Conservation (phyloP, 2,797 vertebrate species). For the Melanotaenia trifasciata region DNA sequence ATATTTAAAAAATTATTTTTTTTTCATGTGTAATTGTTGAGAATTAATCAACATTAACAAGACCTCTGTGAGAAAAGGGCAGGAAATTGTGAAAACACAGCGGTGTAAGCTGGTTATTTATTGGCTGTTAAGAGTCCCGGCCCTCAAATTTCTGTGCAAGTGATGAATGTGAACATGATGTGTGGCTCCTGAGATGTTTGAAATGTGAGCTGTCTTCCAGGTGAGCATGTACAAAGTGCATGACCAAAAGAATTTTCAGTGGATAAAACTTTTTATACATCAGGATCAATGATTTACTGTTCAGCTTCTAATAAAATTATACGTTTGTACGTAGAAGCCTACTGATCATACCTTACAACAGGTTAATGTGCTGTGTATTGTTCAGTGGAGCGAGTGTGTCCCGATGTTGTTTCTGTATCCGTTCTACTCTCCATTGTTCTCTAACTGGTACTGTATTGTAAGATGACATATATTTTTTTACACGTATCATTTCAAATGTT, state of each 20-base stretch:
- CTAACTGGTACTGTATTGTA: constrained; percentile 84
- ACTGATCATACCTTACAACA: constrained; percentile 61
- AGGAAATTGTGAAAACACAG: constrained; percentile 9
- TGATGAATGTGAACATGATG: constrained; percentile 43
- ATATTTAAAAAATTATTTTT: not conserved
- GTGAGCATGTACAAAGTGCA: constrained; percentile 80
- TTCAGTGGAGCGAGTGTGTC: constrained; percentile 70
- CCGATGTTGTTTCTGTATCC: constrained; percentile 73
- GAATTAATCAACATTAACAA: constrained; percentile 12
- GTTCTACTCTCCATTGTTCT: constrained; percentile 72
- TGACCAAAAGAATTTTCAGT: constrained; percentile 72
- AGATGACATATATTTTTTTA: constrained; percentile 88
- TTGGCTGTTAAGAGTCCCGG: constrained; percentile 12
- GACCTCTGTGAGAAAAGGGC: constrained; percentile 13
- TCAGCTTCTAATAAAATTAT: constrained; percentile 66
- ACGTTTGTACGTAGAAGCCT: constrained; percentile 66
- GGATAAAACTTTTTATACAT: constrained; percentile 63
- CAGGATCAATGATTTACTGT: constrained; percentile 65
- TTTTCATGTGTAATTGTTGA: constrained; percentile 30
- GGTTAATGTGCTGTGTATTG: constrained; percentile 65
- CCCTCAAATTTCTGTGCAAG: constrained; percentile 19
- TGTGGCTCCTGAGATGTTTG: constrained; percentile 40
- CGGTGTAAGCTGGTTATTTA: not conserved
- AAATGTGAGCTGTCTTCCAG: constrained; percentile 78
- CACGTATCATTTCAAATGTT: constrained; percentile 81